Percentiles rank a stretch among this genome's conserved stretches.
Conservation (phyloP, 2,888 invertebrate genomes). For the Drosophila yooni region DNA sequence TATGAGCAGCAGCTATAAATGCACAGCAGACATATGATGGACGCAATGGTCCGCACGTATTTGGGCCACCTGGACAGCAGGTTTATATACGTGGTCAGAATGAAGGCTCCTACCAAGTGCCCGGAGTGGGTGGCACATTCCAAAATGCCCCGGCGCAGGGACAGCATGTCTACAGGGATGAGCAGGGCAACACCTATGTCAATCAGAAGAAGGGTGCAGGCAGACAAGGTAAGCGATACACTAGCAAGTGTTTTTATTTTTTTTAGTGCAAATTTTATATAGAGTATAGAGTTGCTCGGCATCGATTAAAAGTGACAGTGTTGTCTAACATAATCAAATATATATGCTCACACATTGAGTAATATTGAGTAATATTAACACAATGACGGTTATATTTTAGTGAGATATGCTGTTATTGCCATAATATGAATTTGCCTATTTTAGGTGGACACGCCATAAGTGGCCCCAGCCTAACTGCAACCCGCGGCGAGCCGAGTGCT, state of each 20-base stretch:
- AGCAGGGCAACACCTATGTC: constrained; percentile 46
- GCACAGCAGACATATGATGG: constrained; percentile 59
- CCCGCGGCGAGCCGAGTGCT: constrained; percentile 20
- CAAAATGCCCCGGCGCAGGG: constrained; percentile 29
- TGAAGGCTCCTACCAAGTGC: constrained; percentile 56
- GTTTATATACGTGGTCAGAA: constrained; percentile 65
- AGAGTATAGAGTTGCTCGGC: background rate
- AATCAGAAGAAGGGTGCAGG: constrained; percentile 30
- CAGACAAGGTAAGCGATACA: constrained; percentile 24
- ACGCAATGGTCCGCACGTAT: constrained; percentile 53
- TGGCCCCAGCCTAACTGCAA: constrained; percentile 45
- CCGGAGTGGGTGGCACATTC: constrained; percentile 59
- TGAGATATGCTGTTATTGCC: background rate
- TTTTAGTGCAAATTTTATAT: background rate
- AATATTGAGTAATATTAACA: background rate
- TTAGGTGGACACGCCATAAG: constrained; percentile 45
- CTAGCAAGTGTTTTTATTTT: background rate
- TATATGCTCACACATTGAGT: background rate
- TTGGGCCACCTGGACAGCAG: constrained; percentile 53
- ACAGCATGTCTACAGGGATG: constrained; percentile 51
- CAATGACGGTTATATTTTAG: background rate
- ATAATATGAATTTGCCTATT: background rate
- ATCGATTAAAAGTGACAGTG: background rate
- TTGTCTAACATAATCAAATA: background rate
- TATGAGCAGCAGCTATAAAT: constrained; percentile 18